These are phyloP conservation scores for Mesochorus sp. DNA, from an alignment of 2,888 invertebrate species.

Conservation along the genomic window DNA sequence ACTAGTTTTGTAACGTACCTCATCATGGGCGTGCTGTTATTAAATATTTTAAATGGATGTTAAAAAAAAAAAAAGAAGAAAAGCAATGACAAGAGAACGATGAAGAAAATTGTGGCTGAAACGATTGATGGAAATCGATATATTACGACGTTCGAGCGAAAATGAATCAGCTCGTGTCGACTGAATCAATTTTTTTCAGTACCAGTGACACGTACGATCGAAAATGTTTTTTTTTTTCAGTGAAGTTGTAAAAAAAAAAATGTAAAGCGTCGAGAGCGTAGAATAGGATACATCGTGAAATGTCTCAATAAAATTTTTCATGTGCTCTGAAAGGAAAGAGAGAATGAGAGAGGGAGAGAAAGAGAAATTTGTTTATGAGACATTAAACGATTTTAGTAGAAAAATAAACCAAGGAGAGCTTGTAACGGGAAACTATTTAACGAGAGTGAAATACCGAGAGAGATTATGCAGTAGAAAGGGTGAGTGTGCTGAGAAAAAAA, in stretches of 20 bases:
- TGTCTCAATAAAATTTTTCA: slow-evolving; percentile 29
- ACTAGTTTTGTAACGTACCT: slow-evolving; percentile 83
- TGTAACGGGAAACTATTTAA: slow-evolving; percentile 22
- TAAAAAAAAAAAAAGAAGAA: slow-evolving; percentile 64
- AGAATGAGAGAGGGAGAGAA: background rate
- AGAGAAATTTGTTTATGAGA: background rate
- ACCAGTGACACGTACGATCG: background rate
- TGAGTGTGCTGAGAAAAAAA: slow-evolving; percentile 60
- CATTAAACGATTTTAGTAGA: background rate
- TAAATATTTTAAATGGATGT: slow-evolving; percentile 78
- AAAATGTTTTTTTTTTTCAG: slow-evolving; percentile 17
- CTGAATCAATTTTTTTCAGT: background rate
- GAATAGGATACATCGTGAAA: background rate
- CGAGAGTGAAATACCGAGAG: background rate
- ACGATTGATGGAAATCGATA: background rate
- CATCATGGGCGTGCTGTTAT: slow-evolving; percentile 79
- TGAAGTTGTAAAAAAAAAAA: background rate
- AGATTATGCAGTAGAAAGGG: slow-evolving; percentile 71
- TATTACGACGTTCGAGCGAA: background rate
- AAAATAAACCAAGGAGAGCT: background rate
- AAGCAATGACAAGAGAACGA: background rate
- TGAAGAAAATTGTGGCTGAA: background rate
- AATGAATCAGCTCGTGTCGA: background rate
- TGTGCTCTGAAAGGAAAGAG: background rate
- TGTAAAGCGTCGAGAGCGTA: background rate